Base-by-base conservation (phyloP, 2,888 invertebrate species). In the Icerya purchasi region DNA sequence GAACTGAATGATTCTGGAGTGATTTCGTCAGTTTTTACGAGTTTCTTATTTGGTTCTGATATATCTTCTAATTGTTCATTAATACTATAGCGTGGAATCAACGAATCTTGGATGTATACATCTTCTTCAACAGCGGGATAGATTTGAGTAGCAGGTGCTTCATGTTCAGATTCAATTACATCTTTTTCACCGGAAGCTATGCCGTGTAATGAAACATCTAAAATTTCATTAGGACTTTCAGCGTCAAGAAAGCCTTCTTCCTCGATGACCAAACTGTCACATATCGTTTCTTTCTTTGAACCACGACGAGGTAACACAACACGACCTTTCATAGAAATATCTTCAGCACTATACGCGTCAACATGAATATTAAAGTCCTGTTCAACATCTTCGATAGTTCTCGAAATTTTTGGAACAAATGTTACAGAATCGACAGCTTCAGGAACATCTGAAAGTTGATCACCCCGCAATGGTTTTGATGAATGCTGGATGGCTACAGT, bases 341-440 rank as follows among this genome's bases (percentile, higher is more conserved):
- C 86, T 75, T 88, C 88, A 73, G 87, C 87, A 51, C 86, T 86
- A 69, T 88, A 88, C 0, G 85, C 84, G 71, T 88, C 84, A 62
- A 88, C 73, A 8, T 84, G 83, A 64, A 89, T 87, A 71, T 84
- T 87, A 69, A 89, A 89, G 73, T 89, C 89, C 73, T 89, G 89
- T 68, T 89, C 88, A n/a, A 89, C 85, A 67, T 87, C 85, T 75
- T 88, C 88, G 70, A 85, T 85, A 0, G 83, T 84, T 74, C 83
- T 86, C 2, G 58, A 61, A n/a, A 63, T 64, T 56, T 64, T 64
- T 5, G 67, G 68, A 22, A 64, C 62, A 72, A 87, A 87, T 50
- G 84, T 86, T 8, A 81, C 79, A 68, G 83, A 84, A 1, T 82
- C 80, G 55, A 80, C 77, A 74, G 86, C 86, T 75, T 86, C n/a